Evolutionary conservation across 2,888 invertebrate genomes (phyloP).

Genomic region (Abrostola tripartita): DNA sequence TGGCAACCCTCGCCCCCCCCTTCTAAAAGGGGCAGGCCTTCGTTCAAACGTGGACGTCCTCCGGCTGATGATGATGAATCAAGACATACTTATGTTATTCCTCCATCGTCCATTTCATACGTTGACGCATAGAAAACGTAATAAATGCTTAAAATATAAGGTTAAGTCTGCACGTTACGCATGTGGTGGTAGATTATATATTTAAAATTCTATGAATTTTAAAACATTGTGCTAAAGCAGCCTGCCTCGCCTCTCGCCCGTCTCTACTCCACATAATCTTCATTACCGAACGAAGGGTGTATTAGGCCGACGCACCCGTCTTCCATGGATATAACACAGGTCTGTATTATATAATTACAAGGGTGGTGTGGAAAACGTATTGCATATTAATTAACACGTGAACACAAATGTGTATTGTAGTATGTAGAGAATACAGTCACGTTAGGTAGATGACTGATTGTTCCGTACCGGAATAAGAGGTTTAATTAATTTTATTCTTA

Average conservation of each 20-base stretch:
- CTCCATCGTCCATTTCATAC: not conserved
- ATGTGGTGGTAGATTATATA: conserved; percentile 35
- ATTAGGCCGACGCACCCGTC: conserved; percentile 31
- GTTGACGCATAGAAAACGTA: conserved; percentile 13
- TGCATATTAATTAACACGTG: conserved; percentile 46
- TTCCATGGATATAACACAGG: conserved; percentile 39
- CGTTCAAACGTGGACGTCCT: no score
- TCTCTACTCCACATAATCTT: conserved; percentile 44
- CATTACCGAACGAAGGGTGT: conserved; percentile 40
- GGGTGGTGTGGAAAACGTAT: conserved; percentile 40
- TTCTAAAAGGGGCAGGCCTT: no score
- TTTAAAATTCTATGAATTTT: conserved; percentile 55
- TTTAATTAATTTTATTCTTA: no score
- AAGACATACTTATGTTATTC: not conserved
- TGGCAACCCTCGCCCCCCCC: no score
- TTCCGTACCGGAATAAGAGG: no score
- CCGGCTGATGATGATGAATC: no score
- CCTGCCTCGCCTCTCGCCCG: conserved; percentile 14
- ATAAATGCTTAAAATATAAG: conserved; percentile 33
- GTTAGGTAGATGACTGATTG: no score
- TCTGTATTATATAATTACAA: conserved; percentile 29
- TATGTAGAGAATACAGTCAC: not conserved
- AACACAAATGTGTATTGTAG: not conserved
- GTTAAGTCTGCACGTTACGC: conserved; percentile 20
- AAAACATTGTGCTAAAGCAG: conserved; percentile 34